A percentile compares a stretch with the other conserved stretches of the same genome.
Conservation (phyloP, 2,113 vertebrate species). For the Pantherophis guttatus region DNA sequence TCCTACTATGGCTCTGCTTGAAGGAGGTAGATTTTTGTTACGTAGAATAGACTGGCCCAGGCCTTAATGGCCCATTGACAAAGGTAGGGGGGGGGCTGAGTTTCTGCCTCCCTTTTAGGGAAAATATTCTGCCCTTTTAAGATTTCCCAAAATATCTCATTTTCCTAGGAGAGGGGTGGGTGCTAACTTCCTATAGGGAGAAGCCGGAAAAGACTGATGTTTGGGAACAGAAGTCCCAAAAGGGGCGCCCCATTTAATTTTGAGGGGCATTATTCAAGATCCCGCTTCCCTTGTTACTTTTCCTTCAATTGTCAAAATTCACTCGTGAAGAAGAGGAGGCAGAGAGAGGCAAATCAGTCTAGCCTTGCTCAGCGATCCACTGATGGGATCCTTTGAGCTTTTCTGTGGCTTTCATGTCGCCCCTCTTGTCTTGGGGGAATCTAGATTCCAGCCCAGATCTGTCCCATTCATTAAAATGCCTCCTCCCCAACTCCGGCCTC, state of each 20-base stretch:
- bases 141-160: too few relatives aligned
- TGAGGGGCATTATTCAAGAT: background rate
- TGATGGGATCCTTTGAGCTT: constrained; percentile 43
- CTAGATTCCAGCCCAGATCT: constrained; percentile 70
- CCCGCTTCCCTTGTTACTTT: background rate
- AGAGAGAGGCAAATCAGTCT: constrained; percentile 36
- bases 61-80: too few relatives aligned
- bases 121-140: too few relatives aligned
- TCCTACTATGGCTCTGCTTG: too few relatives aligned
- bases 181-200: too few relatives aligned
- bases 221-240: background rate
- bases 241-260: background rate
- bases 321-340: background rate
- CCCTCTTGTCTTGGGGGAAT: constrained; percentile 45
- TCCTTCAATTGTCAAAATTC: constrained; percentile 8
- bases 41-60: too few relatives aligned
- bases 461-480: constrained; percentile 66
- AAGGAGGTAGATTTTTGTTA: too few relatives aligned
- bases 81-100: too few relatives aligned
- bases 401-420: constrained; percentile 42
- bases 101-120: too few relatives aligned
- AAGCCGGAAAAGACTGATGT: background rate
- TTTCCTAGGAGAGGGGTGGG: too few relatives aligned
- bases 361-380: constrained; percentile 52
- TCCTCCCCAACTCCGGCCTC: constrained; percentile 20